These are phyloP conservation scores for Scaptomyza cyrtandrae DNA, from an alignment of 2,888 invertebrate genomes.

Conservation along the genomic window DNA sequence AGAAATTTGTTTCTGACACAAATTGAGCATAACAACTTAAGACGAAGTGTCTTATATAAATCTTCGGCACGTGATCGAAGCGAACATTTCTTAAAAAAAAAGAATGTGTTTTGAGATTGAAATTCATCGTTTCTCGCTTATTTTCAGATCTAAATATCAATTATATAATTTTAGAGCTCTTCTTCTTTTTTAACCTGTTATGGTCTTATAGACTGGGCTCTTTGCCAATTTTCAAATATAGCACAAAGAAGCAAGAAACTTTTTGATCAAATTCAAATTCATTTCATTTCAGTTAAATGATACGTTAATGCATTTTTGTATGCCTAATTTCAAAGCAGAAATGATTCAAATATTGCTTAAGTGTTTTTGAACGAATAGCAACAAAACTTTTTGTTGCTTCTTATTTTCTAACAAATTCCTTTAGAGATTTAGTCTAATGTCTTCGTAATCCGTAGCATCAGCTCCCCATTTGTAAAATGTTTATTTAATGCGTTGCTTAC, in stretches of 20 bases:
- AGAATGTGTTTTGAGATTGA: neutral
- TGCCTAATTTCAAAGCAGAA: conserved; percentile 12
- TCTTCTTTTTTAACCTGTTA: conserved; percentile 31
- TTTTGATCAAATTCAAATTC: conserved; percentile 35
- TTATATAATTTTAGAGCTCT: neutral
- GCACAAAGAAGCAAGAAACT: conserved; percentile 2
- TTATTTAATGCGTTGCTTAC: conserved; percentile 48
- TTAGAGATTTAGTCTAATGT: conserved; percentile 12
- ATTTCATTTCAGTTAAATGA: conserved; percentile 53
- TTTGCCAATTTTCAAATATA: conserved; percentile 39
- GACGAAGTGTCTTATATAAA: conserved; percentile 52
- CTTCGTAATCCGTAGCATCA: conserved; percentile 38
- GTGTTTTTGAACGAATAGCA: conserved; percentile 2
- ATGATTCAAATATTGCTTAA: neutral
- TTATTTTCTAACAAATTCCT: conserved; percentile 3
- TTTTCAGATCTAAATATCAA: too few species aligned
- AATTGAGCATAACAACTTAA: conserved; percentile 37
- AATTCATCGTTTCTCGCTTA: neutral
- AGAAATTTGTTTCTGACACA: conserved; percentile 37
- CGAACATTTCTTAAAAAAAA: conserved; percentile 4
- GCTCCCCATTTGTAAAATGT: conserved; percentile 30
- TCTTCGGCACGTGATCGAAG: conserved; percentile 53
- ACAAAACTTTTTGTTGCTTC: neutral
- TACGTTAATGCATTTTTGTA: conserved; percentile 52
- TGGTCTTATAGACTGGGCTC: conserved; percentile 39